Conservation (phyloP, 2,888 invertebrate species). For the Pterostichus niger region DNA sequence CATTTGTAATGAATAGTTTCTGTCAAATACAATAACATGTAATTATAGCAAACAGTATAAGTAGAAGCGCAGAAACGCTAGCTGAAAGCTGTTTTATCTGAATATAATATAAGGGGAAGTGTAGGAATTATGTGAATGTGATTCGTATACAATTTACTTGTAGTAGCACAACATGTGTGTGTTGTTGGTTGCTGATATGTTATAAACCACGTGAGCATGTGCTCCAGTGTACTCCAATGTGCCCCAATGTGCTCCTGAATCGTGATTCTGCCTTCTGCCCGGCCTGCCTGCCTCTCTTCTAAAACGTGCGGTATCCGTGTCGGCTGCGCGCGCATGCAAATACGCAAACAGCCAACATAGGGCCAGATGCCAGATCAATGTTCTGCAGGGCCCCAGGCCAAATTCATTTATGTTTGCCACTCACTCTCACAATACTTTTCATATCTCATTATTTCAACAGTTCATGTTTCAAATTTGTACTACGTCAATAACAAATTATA, state of each 20-base stretch:
- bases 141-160: neutral
- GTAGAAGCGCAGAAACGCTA: too few species aligned
- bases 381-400: conserved; percentile 39
- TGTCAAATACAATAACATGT: conserved; percentile 8
- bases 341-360: conserved; percentile 10
- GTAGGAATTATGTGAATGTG: conserved; percentile 44
- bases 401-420: conserved; percentile 46
- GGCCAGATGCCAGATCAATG: conserved; percentile 54
- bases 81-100: conserved; percentile 9
- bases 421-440: conserved; percentile 15
- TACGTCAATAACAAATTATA: too few species aligned
- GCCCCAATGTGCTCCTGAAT: neutral
- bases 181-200: conserved; percentile 36
- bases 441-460: neutral
- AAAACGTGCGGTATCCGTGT: neutral
- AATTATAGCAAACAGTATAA: conserved; percentile 27
- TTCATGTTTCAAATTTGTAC: conserved; percentile 1
- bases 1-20: too few species aligned
- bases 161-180: conserved; percentile 10
- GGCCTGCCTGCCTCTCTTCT: too few species aligned
- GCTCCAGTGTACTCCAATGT: neutral
- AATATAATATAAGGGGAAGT: conserved; percentile 18
- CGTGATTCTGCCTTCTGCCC: too few species aligned
- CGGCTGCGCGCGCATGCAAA: conserved; percentile 46
- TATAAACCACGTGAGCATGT: conserved; percentile 36